Evolutionary conservation across 2,797 vertebrate genomes (phyloP), one percentile per base, ranked within the genome.

Genomic region (Periophthalmus magnuspinnatus): DNA sequence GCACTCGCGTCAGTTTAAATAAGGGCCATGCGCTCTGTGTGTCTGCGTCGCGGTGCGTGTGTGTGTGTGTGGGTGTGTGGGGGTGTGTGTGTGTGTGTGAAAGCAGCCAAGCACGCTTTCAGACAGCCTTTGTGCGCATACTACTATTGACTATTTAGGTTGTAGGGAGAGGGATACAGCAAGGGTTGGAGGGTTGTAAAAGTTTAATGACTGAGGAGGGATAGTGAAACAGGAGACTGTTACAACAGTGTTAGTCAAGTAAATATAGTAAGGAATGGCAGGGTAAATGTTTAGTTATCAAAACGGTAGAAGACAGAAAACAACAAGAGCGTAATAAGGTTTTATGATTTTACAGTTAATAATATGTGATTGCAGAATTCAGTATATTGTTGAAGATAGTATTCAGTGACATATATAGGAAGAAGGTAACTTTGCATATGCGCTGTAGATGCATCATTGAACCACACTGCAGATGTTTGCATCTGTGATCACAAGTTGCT

Each of bases 1-100:
- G 81, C 90, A 74, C 85, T 89, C 87, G 92, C 93, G 90, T 95
- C 93, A 91, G 92, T 87, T 91, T 90, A 92, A 90, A 90, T 90
- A 92, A 93, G 92, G 93, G 83, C 84, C 81, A 84, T 79, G 83
- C 84, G 86, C 82, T 85, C 83, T 83, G 81, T 65, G 52, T 41
- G 68, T 78, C 82, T 81, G 84, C 72, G 86, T 72, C 71, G 64
- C 71, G 28, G 81, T 84, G 88, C 75, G 28, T 79, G 75, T 79
- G 81, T 83, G 79, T 4, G 38, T 3, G 41, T 45, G 73, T 72
- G 78, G 75, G 92, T 74, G 78, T 75, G 92, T 45, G 73, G 72
- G 79, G 75, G 92, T 74, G 78, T 75, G 92, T 78, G 82, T 84
- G 87, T 76, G 33, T 77, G 75, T 78, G 81, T 81, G 78, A 80